Evolutionary conservation across 2,797 vertebrate species (phyloP).

Genomic region (Pseudochirops corinnae): DNA sequence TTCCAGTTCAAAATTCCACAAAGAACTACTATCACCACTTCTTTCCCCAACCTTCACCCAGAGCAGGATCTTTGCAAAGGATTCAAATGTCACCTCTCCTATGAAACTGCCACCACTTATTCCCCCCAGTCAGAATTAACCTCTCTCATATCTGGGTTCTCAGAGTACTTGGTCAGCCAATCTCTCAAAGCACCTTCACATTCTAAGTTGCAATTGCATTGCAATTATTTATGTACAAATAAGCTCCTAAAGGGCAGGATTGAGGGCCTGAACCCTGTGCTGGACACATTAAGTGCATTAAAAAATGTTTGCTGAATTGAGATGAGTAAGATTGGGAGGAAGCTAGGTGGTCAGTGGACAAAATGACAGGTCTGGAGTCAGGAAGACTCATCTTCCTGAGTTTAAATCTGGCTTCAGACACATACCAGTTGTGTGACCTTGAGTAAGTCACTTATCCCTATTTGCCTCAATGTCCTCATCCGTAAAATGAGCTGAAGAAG

Average conservation of each 20-base stretch:
- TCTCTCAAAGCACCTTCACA: background rate
- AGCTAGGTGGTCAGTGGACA: background rate
- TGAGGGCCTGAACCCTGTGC: background rate
- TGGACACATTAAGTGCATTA: background rate
- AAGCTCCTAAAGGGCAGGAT: background rate
- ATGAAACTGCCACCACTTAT: background rate
- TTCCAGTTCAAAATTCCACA: background rate
- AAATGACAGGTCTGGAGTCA: background rate
- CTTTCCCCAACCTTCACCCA: background rate
- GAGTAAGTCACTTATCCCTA: background rate
- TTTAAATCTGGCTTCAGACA: background rate
- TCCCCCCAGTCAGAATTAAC: background rate
- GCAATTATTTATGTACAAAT: background rate
- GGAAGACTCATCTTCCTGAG: background rate
- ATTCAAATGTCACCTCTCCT: background rate
- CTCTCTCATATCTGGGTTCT: background rate
- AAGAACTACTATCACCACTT: background rate
- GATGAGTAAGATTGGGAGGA: background rate
- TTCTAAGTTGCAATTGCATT: background rate
- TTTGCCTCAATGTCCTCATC: background rate
- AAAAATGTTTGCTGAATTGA: background rate
- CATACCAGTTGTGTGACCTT: background rate
- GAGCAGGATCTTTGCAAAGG: background rate
- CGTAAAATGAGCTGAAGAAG: background rate
- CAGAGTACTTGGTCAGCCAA: background rate